Evolutionary conservation across 2,797 vertebrate genomes (phyloP).

Genomic region (Lindbergichthys nudifrons): DNA sequence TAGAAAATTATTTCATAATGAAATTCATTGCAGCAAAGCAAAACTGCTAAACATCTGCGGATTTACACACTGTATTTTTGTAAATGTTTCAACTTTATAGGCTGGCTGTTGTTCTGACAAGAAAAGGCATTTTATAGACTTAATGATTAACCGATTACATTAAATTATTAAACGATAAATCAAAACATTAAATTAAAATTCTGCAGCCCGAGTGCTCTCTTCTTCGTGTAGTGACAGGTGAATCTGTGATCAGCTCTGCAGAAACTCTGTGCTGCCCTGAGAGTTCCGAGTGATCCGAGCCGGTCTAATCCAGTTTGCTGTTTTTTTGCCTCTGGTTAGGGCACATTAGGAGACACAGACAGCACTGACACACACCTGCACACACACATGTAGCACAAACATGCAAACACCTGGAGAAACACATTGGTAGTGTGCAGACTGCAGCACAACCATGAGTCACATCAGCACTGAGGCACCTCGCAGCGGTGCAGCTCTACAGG

Average conservation of each 20-base stretch:
- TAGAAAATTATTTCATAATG: too few species aligned
- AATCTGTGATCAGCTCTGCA: conserved; percentile 40
- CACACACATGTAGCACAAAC: conserved; percentile 50
- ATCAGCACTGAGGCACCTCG: conserved; percentile 35
- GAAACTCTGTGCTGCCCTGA: conserved; percentile 33
- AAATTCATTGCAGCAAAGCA: not conserved
- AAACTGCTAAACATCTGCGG: conserved; percentile 5
- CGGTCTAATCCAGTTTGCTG: conserved; percentile 63
- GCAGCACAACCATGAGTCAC: conserved; percentile 61
- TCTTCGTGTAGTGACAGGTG: conserved; percentile 40
- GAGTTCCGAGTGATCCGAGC: conserved; percentile 53
- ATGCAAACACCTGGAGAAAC: conserved; percentile 43
- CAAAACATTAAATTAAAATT: not conserved
- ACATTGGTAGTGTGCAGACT: conserved; percentile 29
- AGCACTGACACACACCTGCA: conserved; percentile 36
- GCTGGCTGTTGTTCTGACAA: conserved; percentile 11
- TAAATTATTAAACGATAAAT: conserved; percentile 7
- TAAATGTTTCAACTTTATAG: not conserved
- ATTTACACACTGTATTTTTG: conserved; percentile 8
- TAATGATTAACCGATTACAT: not conserved
- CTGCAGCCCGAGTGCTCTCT: not conserved
- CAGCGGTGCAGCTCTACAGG: conserved; percentile 45
- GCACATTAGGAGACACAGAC: conserved; percentile 43
- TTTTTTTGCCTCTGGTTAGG: conserved; percentile 44
- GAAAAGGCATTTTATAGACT: not conserved